Percentiles rank a stretch among this genome's conserved stretches.
Conservation (phyloP, 2,113 vertebrate genomes). For the Zosterops pallidus region DNA sequence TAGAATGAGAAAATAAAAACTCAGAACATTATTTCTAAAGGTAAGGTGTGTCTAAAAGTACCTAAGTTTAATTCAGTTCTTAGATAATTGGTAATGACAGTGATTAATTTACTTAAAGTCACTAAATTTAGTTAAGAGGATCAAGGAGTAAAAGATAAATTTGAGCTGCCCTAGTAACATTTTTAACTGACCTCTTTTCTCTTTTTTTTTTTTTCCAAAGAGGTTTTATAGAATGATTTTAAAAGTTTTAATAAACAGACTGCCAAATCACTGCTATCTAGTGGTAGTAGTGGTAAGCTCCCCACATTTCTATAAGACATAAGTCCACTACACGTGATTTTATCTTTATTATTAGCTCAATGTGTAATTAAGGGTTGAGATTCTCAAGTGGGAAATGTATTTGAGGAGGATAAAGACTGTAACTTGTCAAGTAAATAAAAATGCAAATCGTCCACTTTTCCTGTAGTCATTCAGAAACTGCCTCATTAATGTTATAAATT, state of each 20-base stretch:
- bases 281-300: neutral
- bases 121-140: neutral
- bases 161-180: neutral
- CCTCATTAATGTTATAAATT: constrained; percentile 8
- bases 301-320: neutral
- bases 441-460: neutral
- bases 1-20: neutral
- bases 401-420: neutral
- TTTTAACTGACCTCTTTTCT: neutral
- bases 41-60: rapidly evolving
- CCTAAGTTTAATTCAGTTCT: neutral
- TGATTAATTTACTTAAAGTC: neutral
- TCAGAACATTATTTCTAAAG: neutral
- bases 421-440: neutral
- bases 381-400: neutral
- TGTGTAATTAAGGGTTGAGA: neutral
- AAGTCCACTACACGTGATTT: neutral
- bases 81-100: neutral
- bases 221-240: neutral
- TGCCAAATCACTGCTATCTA: neutral
- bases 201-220: neutral
- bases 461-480: neutral
- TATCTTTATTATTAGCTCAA: neutral
- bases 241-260: neutral
- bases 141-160: neutral